Base-by-base conservation (phyloP, 2,888 invertebrate species). In the Rhaphigaster nebulosa region DNA sequence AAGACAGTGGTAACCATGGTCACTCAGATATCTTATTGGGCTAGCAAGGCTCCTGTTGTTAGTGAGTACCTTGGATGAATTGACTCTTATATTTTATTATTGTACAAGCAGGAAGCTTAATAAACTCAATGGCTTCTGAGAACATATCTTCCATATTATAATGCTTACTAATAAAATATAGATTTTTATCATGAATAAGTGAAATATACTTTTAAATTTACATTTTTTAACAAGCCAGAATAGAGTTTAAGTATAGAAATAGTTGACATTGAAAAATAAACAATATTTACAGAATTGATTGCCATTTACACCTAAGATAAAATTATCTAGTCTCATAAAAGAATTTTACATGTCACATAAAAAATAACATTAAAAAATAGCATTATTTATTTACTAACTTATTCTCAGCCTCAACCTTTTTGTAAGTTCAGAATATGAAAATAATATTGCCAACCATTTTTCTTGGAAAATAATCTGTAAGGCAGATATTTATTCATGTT, bases 1-100 rank as follows among this genome's bases (percentile, higher is more conserved):
- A 84, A 84, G 84, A 84, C 84, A 84, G 45, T 50, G 84, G 45
- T 84, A 84, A 41, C 45, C 84, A 84, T 84, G 84, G 84, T 84
- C 41, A 84, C n/a, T 84, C 12, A 45, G 20, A 84, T 84, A 26
- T 84, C 84, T 45, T 84, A 84, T n/a, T 15, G 45, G 45, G 45
- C n/a, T 12, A 8, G 84, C 80, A 80, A 80, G 80, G 80, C 41
- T 80, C 6, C 80, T 26, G 26, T 84, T 84, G 84, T 84, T 84
- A 84, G 70, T 76, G 38, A 76, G 84, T 84, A 84, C 84, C 84
- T 84, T 84, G 84, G 38, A 26, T 50, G 45, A 84, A 84, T 84
- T 84, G 45, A 23, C 45, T n/a, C 26, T 45, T 84, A 84, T 84
- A 5, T 84, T 41, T 50, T 76, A 76, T 8, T 38, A 38, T 76